A percentile compares a stretch with the other conserved stretches of the same genome.
Conservation (phyloP, 92 coral and sea anemone species). For the Palythoa heliodiscus region DNA sequence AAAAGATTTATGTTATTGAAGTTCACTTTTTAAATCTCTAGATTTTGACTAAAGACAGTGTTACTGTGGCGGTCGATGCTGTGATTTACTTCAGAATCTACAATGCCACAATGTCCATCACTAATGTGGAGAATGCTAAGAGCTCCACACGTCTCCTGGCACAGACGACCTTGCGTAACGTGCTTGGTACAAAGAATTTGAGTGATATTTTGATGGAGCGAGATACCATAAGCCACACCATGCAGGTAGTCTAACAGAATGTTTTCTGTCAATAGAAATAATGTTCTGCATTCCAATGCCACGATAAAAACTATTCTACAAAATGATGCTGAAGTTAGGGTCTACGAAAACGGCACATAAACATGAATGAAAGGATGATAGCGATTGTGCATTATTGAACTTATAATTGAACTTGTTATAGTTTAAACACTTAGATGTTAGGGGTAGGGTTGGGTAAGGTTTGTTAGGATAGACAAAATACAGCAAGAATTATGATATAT, state of each 20-base stretch:
- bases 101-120: conserved; percentile 82
- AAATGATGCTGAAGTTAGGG: too few relatives aligned
- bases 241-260: conserved; percentile 55
- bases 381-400: too few relatives aligned
- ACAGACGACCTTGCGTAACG: conserved; percentile 79
- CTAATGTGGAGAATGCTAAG: conserved; percentile 82
- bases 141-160: conserved; percentile 84
- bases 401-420: too few relatives aligned
- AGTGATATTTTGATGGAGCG: conserved; percentile 82
- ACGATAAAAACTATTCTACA: too few relatives aligned
- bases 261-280: too few relatives aligned
- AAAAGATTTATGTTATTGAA: not conserved
- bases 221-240: conserved; percentile 71
- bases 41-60: conserved; percentile 90
- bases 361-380: too few relatives aligned
- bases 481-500: too few relatives aligned
- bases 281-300: too few relatives aligned
- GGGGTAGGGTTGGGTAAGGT: too few relatives aligned
- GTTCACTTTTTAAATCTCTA: not conserved
- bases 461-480: too few relatives aligned
- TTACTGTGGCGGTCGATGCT: conserved; percentile 86
- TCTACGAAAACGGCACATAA: too few relatives aligned
- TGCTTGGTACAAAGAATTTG: conserved; percentile 78
- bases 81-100: conserved; percentile 81
- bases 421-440: too few relatives aligned